Evolutionary conservation across 2,113 vertebrate genomes (phyloP), one percentile per base, ranked within the genome.

Genomic region (Microcebus jonahi): DNA sequence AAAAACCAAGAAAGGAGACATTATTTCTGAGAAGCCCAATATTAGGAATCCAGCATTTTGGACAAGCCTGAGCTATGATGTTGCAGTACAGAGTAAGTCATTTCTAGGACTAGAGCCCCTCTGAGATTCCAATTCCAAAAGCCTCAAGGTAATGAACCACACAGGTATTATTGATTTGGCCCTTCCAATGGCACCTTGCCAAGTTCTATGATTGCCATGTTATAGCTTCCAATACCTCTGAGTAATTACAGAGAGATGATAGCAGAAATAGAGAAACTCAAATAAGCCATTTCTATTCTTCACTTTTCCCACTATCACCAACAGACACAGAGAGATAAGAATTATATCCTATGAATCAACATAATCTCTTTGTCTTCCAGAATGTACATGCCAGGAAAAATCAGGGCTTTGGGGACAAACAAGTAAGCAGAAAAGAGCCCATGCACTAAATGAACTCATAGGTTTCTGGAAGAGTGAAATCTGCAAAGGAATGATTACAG

Each of bases 231-330:
- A 85, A n/a, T 59, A 75, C 85, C 18, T 76, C 65, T 88, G 77
- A 94, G 11, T 88, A 53, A 42, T 93, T 88, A 55, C 27, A 90
- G 63, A 91, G 71, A 90, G 36, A 87, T 50, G 11, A 83, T 81
- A n/a, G 59, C 39, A 90, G 45, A 87, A 81, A 90, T 63, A 25
- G 39, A 89, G 36, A 95, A 89, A 93, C 29, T 85, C 65, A 86
- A 68, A 77, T 42, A 91, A 53, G 25, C 20, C 75, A 75, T 88
- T n/a, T 55, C 48, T 21, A 53, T 48, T 42, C 57, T 79, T n/a
- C 68, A 75, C 7, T 79, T 86, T 94, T 65, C 31, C 4, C n/a
- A 90, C 57, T 25, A 25, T 53, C 50, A 53, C 50, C 29, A 82
- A 29, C 29, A 31, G 34, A 86, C 31, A 50, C 1, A 21, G 45